Evolutionary conservation across 2,888 invertebrate genomes (phyloP), one percentile per base, ranked within the genome.

Genomic region (Nysson spinosus): DNA sequence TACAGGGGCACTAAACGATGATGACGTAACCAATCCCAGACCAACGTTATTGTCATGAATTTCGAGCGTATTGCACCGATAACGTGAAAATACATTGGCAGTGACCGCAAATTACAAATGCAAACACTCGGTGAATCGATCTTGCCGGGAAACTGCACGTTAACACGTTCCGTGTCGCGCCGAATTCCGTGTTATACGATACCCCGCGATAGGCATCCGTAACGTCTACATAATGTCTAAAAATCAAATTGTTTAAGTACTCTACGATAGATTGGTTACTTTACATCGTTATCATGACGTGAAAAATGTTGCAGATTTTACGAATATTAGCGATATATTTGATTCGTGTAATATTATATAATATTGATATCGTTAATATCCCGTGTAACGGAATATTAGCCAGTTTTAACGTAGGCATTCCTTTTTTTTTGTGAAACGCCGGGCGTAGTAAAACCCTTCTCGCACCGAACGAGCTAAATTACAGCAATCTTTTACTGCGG

Each of bases 401-500:
- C 35, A 34, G 28, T 67, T 62, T 55, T 35, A 60, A 63, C 39
- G 34, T 42, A 44, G 50, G 32, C 56, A 30, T 57, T 52, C 54
- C 50, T 61, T 68, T 54, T 43, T 26, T 30, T 32, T 30, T 7
- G 19, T n/a, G n/a, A n/a, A 17, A 52, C 51, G 43, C 34, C 47
- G 16, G 7, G 7, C 22, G 68, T 42, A 55, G 22, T 69, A 72
- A n/a, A 72, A 71, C 42, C 19, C 30, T 34, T 30, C 28, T 26
- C 34, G 37, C 19, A 43, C 35, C 30, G 44, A 40, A 42, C 57
- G 35, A 60, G 58, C 30, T 54, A 54, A 72, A 63, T 72, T 73
- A 73, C 58, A 68, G 50, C 58, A 51, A 73, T 65, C 68, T 68
- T 73, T 74, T 74, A 74, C 60, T 71, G 68, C 68, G 51, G 54